A percentile compares a stretch with the other conserved stretches of the same genome.
Conservation (phyloP, 2,113 vertebrate genomes). For the Scartelaos histophorus region DNA sequence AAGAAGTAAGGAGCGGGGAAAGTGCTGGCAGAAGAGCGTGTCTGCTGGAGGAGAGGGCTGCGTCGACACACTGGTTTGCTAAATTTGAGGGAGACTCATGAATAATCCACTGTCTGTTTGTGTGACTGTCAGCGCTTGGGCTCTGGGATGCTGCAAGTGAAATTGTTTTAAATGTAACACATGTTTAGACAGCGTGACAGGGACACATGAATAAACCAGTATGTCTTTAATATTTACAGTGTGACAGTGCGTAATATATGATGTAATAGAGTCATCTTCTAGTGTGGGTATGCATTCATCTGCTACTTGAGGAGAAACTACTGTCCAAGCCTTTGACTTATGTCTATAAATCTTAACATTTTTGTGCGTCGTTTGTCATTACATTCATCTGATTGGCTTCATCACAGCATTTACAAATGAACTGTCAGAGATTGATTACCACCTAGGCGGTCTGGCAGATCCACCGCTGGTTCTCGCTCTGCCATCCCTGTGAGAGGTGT, state of each 20-base stretch:
- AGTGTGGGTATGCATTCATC: slow-evolving; percentile 3
- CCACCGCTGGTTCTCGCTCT: neutral
- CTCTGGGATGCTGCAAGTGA: slow-evolving; percentile 18
- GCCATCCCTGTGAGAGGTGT: slow-evolving; percentile 14
- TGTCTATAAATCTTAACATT: neutral
- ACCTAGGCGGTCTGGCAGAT: slow-evolving; percentile 11
- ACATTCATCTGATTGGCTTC: slow-evolving; percentile 3
- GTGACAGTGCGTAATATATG: slow-evolving; percentile 28
- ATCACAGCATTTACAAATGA: slow-evolving; percentile 21
- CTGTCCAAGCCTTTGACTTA: neutral
- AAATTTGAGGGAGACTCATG: slow-evolving; percentile 56
- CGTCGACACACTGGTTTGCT: slow-evolving; percentile 35
- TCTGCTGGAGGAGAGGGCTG: slow-evolving; percentile 55
- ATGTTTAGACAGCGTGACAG: slow-evolving; percentile 51
- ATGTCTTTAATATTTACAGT: slow-evolving; percentile 54
- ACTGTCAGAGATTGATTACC: slow-evolving; percentile 11
- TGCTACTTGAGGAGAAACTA: neutral
- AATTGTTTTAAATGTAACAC: slow-evolving; percentile 42
- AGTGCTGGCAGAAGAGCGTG: slow-evolving; percentile 60
- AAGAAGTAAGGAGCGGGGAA: slow-evolving; percentile 67
- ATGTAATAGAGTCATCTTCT: slow-evolving; percentile 10
- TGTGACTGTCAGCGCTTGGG: slow-evolving; percentile 27
- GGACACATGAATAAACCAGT: slow-evolving; percentile 57
- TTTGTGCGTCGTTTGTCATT: neutral
- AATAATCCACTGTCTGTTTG: slow-evolving; percentile 52